Base-by-base conservation (phyloP, 2,113 vertebrate species). In the Naja naja region DNA sequence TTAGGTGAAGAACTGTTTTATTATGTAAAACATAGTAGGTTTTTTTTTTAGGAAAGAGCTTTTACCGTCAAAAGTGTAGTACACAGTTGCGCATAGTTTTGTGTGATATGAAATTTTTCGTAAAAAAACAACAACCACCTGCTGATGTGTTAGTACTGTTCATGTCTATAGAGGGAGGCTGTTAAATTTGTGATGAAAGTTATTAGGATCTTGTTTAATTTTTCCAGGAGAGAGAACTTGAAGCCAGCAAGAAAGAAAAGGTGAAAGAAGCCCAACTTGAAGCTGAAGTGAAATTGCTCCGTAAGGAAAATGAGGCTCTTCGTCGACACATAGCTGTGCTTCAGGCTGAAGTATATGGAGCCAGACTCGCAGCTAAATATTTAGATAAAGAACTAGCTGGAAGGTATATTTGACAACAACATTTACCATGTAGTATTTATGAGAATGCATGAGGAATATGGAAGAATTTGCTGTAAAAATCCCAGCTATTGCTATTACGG, bases 261-360 rank as follows among this genome's bases (percentile, higher is more conserved):
- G 96, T 99, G 90, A 98, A 98, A 93, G 99, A 99, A 97, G 98
- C 98, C n/a, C 98, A 98, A 92, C 96, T 99, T 95, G 99, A 99
- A 95, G 98, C 98, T 16, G 99, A 99, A 93, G 98, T 98, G 90
- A 98, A 98, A 93, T 97, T 99, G 60, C 97, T 98, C 87, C 98
- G 98, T 95, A 99, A 99, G 91, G 99, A 99, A 93, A 99, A 99
- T 1, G 99, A 99, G 96, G 98, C 99, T 45, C 99, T 99, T 54
- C 99, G 99, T 69, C 98, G 99, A 96, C 99, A 99, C 95, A 99
- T 99, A 95, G 99, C 99, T 4, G 99, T 99, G 34, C 98, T 99
- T 92, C 99, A 99, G 98, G 99, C 99, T 0, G 99, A 99, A 94
- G 99, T 99, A 86, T 99, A 99, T n/a, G 99, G 99, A 10, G 99